Evolutionary conservation across 2,113 vertebrate species (phyloP), one percentile per base, ranked within the genome.

Genomic region (Dicrurus megarhynchus): DNA sequence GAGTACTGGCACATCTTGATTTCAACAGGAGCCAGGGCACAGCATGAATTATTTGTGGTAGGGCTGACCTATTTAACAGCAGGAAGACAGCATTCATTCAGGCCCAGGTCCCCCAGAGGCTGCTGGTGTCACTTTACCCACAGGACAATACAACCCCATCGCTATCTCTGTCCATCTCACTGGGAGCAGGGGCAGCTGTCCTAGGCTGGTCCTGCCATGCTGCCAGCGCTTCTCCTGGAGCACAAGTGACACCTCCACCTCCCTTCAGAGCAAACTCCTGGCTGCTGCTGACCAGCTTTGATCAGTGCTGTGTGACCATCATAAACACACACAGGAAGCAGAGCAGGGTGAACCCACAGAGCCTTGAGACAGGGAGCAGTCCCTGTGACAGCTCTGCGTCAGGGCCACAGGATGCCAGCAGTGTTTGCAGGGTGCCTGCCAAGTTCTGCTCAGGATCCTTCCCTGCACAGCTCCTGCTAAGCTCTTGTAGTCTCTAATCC

Each of bases 41-140:
- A 73, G 90, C 81, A 94, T 95, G 89, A 95, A 96, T 97, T 96
- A 96, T 95, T 93, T 94, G 95, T 91, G 84, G 65, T 57, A 49
- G 71, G 47, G 46, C 44, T 96, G 90, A 95, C 91, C 87, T 90
- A 89, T 95, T 95, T 92, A 90, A 21, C 24, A 92, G 83, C 94
- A 88, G 88, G 95, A 87, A 90, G 93, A 44, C 82, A 87, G 82
- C 89, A 84, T 92, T 94, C 93, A 95, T 84, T n/a, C 6, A 3
- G 80, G 67, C 28, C 50, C 53, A 55, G 59, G 76, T 63, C 50
- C 73, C 74, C 86, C 76, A n/a, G 93, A 78, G 88, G 59, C 46
- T 78, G 50, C 83, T 76, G 87, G 91, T 94, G 70, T 95, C 93
- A 63, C 61, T 81, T 90, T 84, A 94, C 73, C 79, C 68, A 14